These are phyloP conservation scores for Drosophila emarginata DNA, from an alignment of 2,888 invertebrate genomes.

Conservation along the genomic window DNA sequence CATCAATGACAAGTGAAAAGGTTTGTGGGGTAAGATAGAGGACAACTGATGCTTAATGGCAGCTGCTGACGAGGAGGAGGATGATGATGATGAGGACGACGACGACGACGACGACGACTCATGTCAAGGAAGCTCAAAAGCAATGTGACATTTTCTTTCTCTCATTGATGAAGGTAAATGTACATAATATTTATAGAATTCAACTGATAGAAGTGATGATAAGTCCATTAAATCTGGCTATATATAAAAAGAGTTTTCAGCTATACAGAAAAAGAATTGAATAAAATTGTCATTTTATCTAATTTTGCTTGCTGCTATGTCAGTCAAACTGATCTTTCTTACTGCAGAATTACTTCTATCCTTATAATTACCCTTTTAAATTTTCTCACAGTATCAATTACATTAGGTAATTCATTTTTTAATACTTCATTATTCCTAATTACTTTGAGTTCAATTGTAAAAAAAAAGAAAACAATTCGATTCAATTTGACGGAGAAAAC, in stretches of 20 bases:
- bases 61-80: conserved; percentile 15
- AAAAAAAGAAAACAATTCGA: no score
- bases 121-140: conserved; percentile 1
- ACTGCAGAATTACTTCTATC: no score
- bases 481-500: not conserved
- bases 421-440: no score
- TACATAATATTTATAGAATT: conserved; percentile 4
- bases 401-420: no score
- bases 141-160: conserved; percentile 7
- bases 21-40: conserved; percentile 30
- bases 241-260: not conserved
- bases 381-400: no score
- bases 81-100: no score
- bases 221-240: not conserved
- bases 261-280: not conserved
- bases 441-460: no score
- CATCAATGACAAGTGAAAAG: conserved; percentile 59
- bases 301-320: not conserved
- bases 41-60: conserved; percentile 15
- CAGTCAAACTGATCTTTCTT: no score
- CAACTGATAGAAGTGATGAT: not conserved
- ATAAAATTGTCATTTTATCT: not conserved
- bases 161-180: conserved; percentile 7
- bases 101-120: not conserved
- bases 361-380: no score